Evolutionary conservation across 2,797 vertebrate species (phyloP).

Genomic region (Hypotaenidia okinawae): DNA sequence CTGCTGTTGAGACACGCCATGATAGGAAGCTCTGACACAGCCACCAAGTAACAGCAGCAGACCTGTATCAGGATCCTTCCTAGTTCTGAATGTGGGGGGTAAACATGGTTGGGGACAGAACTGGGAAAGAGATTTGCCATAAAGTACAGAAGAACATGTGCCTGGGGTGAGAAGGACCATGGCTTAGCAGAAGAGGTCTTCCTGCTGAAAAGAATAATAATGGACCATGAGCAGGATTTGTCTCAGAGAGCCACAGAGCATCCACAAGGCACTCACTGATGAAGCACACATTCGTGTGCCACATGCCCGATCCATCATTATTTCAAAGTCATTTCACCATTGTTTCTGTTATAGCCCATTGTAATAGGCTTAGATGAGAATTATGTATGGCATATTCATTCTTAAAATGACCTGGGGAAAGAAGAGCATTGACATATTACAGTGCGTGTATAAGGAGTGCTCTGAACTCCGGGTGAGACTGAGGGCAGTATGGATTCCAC

Average conservation of each 20-base stretch:
- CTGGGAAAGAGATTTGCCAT: not conserved
- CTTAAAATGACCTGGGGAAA: conserved; percentile 31
- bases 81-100: not conserved
- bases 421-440: not conserved
- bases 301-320: conserved; percentile 40
- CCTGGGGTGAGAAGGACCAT: not conserved
- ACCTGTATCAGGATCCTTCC: not conserved
- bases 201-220: not conserved
- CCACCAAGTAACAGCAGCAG: conserved; percentile 33
- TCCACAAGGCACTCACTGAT: not conserved
- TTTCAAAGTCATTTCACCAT: conserved; percentile 58
- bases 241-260: not conserved
- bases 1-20: conserved; percentile 58
- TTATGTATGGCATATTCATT: not conserved
- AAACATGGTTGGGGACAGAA: not conserved
- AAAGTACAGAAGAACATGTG: not conserved
- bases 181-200: not conserved
- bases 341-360: conserved; percentile 36
- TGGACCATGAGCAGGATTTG: not conserved
- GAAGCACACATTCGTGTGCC: conserved; percentile 10
- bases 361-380: conserved; percentile 32
- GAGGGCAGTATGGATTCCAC: not conserved
- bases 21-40: conserved; percentile 46
- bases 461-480: not conserved
- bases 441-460: not conserved